Conservation (phyloP, 2,113 vertebrate genomes). For the Gasterosteus nipponicus region DNA sequence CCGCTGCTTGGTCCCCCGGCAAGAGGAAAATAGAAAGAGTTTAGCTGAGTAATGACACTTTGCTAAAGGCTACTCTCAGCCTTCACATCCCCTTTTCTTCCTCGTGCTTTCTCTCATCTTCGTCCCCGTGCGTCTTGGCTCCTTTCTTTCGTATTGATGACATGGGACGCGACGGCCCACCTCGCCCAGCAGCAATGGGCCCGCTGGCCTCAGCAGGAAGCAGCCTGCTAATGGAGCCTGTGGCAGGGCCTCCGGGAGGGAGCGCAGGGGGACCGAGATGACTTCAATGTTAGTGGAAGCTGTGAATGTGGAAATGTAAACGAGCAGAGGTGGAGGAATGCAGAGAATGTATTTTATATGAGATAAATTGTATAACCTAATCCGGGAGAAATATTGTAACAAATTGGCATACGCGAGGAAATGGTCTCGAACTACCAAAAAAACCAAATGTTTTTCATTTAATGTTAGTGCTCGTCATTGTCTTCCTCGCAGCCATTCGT, state of each 20-base stretch:
- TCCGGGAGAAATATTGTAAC: not conserved
- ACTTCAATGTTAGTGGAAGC: constrained; percentile 3
- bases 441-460: not conserved
- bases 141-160: constrained; percentile 36
- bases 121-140: not conserved
- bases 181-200: constrained; percentile 9
- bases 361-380: not conserved
- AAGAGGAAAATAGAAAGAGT: constrained; percentile 33
- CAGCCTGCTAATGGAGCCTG: constrained; percentile 43
- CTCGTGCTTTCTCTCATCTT: constrained; percentile 24
- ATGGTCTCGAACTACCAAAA: not conserved
- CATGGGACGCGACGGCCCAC: constrained; percentile 47
- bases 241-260: constrained; percentile 19
- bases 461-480: not conserved
- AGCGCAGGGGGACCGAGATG: constrained; percentile 8
- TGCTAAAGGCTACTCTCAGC: constrained; percentile 46
- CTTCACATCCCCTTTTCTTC: constrained; percentile 9
- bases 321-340: not conserved
- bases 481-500: not conserved
- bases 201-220: constrained; percentile 48
- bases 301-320: constrained; percentile 8
- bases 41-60: constrained; percentile 52
- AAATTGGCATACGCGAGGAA: not conserved
- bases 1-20: constrained; percentile 31
- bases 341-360: not conserved